A percentile compares a stretch with the other conserved stretches of the same genome.
phyloP scores from a whole-genome alignment of 2,888 invertebrate species.

The Tricholauxania praeusta region DNA sequence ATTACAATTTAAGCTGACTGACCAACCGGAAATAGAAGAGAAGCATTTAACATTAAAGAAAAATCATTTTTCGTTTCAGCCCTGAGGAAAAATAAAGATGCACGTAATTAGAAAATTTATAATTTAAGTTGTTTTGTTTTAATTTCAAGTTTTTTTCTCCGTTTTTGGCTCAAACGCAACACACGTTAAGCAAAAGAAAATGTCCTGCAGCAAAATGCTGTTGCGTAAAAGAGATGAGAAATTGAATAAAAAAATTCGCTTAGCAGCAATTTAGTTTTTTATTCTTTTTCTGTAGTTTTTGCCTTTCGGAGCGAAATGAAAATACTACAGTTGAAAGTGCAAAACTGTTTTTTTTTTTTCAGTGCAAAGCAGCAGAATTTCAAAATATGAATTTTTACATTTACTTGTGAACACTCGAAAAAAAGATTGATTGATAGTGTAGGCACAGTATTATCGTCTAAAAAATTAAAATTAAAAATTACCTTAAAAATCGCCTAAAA shows the following conservation, averaged over 20 bases:
- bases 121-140: conserved; percentile 13
- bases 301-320: too few species aligned
- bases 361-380: too few species aligned
- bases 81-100: not conserved
- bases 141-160: not conserved
- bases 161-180: not conserved
- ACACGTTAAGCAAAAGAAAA: conserved; percentile 1
- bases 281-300: too few species aligned
- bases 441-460: too few species aligned
- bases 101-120: conserved; percentile 8
- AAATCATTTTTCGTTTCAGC: not conserved
- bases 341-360: not conserved
- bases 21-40: not conserved
- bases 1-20: not conserved
- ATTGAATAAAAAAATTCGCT: not conserved
- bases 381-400: too few species aligned
- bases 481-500: too few species aligned
- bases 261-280: too few species aligned
- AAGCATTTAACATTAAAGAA: too few species aligned
- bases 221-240: not conserved
- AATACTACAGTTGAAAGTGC: not conserved
- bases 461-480: too few species aligned
- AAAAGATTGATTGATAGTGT: too few species aligned
- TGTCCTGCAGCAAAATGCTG: conserved; percentile 3
- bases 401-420: too few species aligned